Percentiles rank a stretch among this genome's conserved stretches.
phyloP scores from a whole-genome alignment of 2,797 vertebrate species.

The Phrynocephalus forsythii region DNA sequence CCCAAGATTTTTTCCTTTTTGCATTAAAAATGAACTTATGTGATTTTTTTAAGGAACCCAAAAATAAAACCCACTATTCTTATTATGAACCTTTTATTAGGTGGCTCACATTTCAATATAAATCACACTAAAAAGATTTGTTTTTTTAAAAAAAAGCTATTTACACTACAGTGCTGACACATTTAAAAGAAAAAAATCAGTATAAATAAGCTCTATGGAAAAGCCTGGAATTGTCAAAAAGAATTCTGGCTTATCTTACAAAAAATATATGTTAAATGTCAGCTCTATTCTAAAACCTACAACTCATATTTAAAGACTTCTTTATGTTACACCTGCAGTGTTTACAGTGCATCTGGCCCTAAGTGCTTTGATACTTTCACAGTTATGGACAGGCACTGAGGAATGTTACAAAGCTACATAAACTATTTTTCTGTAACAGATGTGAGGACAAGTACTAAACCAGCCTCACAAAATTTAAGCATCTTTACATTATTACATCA shows the following conservation, averaged over 20 bases:
- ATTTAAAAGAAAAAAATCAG: constrained; percentile 89
- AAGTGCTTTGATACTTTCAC: constrained; percentile 89
- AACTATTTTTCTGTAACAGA: constrained; percentile 83
- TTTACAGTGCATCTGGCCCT: constrained; percentile 87
- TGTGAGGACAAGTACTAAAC: constrained; percentile 79
- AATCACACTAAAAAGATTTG: constrained; percentile 96
- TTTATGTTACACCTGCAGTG: constrained; percentile 86
- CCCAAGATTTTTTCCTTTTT: neutral
- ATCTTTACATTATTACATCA: constrained; percentile 86
- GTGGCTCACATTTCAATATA: constrained; percentile 96
- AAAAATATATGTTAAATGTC: constrained; percentile 92
- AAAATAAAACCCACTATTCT: constrained; percentile 80
- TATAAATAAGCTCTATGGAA: constrained; percentile 97
- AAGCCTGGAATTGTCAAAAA: constrained; percentile 89
- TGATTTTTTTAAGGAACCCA: constrained; percentile 71
- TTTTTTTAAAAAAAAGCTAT: constrained; percentile 87
- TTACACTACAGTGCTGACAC: constrained; percentile 98
- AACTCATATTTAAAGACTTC: constrained; percentile 88
- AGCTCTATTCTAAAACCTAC: constrained; percentile 90
- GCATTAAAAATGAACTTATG: constrained; percentile 72
- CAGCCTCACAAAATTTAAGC: constrained; percentile 79
- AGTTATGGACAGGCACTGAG: constrained; percentile 93
- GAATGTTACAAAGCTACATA: constrained; percentile 91
- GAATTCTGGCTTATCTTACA: constrained; percentile 93
- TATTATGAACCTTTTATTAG: constrained; percentile 97